Evolutionary conservation across 1,140 invertebrate genomes (phyloP), one percentile per base, ranked within the genome.

Genomic region (Bombus pyrosoma): DNA sequence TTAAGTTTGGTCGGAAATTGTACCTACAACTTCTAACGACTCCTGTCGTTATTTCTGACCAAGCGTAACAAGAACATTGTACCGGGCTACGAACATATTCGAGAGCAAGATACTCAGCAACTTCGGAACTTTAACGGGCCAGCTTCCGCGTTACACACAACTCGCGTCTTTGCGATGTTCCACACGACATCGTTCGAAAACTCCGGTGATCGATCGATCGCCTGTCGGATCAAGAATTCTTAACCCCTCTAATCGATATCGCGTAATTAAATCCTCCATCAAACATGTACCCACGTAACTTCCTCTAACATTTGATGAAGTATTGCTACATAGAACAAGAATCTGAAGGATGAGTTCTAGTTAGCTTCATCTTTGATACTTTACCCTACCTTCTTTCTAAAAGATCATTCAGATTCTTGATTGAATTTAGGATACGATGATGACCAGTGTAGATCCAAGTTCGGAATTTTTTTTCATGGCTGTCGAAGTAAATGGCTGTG

Each of bases 1-100:
- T 39, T 80, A 85, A 85, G 68, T 73, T 85, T 37, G 53, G 39
- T 68, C 83, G 68, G 83, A 80, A 80, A 85, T 80, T 85, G 83
- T 85, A 85, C 77, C 53, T 72, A 64, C 83, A 85, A 85, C 83
- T 85, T 85, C 83, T 85, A 85, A 85, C 68, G 83, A 85, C 83
- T 80, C 83, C 76, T 85, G 83, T 80, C 83, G 83, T 85, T 85
- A 85, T 85, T 85, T 85, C 83, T 85, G 83, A 85, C 83, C 83
- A 62, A 79, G 76, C 53, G 68, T 80, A 85, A 85, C 83, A 85
- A 85, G 83, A 85, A 85, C 83, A 43, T 80, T 80, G 76, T 79
- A 34, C 39, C 47, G 25, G n/a, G 22, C 34, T 57, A n/a, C 37
- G 77, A 79, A 64, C 83, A 78, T 85, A 85, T 85, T 85, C 83